Conservation (phyloP, 2,888 invertebrate genomes). For the Lepidonotus clava region DNA sequence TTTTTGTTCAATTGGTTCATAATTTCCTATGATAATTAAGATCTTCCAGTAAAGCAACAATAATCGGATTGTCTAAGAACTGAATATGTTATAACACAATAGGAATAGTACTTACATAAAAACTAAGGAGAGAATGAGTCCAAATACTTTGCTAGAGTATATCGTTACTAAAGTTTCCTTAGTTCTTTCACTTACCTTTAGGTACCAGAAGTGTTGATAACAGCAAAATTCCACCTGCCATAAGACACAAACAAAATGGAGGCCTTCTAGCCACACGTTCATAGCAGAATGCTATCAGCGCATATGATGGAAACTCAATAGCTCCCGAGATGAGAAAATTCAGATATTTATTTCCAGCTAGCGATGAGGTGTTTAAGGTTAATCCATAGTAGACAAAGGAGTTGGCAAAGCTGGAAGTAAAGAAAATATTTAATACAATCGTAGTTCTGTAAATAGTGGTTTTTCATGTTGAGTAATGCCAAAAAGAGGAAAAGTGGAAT, state of each 20-base stretch:
- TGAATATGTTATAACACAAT: too few species aligned
- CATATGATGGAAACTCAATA: slow-evolving; percentile 56
- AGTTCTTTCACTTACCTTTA: background rate
- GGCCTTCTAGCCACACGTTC: background rate
- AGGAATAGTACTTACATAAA: too few species aligned
- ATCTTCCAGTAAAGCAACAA: too few species aligned
- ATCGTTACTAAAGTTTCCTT: background rate
- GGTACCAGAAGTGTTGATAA: background rate
- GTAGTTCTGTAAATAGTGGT: too few species aligned
- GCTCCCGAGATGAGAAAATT: slow-evolving; percentile 59
- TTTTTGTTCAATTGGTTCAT: too few species aligned
- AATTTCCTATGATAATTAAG: too few species aligned
- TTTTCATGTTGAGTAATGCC: too few species aligned
- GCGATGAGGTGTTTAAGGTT: slow-evolving; percentile 39
- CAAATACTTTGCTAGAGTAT: background rate
- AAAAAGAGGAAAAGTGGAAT: too few species aligned
- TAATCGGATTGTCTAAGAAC: too few species aligned
- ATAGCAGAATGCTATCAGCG: background rate
- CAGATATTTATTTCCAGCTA: slow-evolving; percentile 56
- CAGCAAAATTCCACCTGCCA: background rate
- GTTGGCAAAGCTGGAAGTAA: slow-evolving; percentile 45
- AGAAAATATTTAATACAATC: background rate
- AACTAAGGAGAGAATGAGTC: background rate
- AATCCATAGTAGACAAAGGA: slow-evolving; percentile 57
- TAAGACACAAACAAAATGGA: background rate